These are phyloP conservation scores for Metallyticus violacea DNA, from an alignment of 2,888 invertebrate genomes.

Conservation along the genomic window DNA sequence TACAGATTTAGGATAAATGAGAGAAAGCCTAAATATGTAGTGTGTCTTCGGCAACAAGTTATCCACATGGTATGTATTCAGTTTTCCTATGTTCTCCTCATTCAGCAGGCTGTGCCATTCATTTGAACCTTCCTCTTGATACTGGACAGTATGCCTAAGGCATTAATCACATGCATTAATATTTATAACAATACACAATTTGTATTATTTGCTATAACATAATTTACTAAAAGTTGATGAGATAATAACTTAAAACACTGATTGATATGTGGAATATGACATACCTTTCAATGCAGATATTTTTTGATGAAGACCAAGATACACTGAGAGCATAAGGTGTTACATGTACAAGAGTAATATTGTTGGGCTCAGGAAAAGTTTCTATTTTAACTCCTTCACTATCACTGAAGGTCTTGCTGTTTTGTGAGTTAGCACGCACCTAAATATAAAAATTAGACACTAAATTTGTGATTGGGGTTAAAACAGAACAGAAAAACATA, in stretches of 20 bases:
- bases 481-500: no score
- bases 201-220: no score
- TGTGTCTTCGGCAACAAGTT: slow-evolving; percentile 69
- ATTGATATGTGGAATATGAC: background rate
- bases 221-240: no score
- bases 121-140: slow-evolving; percentile 49
- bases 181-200: no score
- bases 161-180: background rate
- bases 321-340: slow-evolving; percentile 62
- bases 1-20: slow-evolving; percentile 58
- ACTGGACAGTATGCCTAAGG: slow-evolving; percentile 49
- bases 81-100: background rate
- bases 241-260: no score
- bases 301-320: slow-evolving; percentile 63
- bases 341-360: slow-evolving; percentile 56
- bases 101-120: slow-evolving; percentile 43
- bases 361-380: slow-evolving; percentile 70
- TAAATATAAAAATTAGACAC: slow-evolving; percentile 21
- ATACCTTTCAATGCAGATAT: slow-evolving; percentile 47
- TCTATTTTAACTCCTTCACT: slow-evolving; percentile 59
- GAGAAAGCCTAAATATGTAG: slow-evolving; percentile 70
- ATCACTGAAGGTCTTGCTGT: slow-evolving; percentile 61
- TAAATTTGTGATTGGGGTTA: no score
- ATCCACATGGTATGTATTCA: slow-evolving; percentile 36
- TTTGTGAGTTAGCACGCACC: slow-evolving; percentile 65